A percentile compares a stretch with the other conserved stretches of the same genome.
Conservation (phyloP, 2,888 invertebrate species). For the Hoplodrina blanda region DNA sequence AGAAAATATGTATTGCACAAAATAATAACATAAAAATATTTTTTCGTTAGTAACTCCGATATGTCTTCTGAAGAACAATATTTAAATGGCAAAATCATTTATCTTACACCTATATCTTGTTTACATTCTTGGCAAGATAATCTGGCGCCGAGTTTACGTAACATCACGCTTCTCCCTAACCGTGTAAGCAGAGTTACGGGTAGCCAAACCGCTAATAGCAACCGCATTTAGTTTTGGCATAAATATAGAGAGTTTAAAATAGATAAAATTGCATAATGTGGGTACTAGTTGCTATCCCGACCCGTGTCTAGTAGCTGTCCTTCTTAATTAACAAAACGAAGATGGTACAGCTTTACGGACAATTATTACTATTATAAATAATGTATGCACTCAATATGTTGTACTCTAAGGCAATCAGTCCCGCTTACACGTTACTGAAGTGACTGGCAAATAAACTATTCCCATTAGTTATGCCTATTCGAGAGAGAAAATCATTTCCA, state of each 20-base stretch:
- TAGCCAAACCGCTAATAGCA: conserved; percentile 39
- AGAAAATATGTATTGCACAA: too few relatives aligned
- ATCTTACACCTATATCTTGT: conserved; percentile 44
- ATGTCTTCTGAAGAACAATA: conserved; percentile 10
- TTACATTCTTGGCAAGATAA: conserved; percentile 57
- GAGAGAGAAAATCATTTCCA: too few relatives aligned
- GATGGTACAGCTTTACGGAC: not conserved
- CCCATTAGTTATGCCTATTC: too few relatives aligned
- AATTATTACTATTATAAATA: too few relatives aligned
- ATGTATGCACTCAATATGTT: too few relatives aligned
- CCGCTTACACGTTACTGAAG: too few relatives aligned
- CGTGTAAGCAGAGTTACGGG: conserved; percentile 37
- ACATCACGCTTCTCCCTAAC: conserved; percentile 35
- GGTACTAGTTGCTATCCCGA: conserved; percentile 11
- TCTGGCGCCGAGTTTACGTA: conserved; percentile 54
- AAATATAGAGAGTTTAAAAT: conserved; percentile 45
- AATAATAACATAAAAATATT: not conserved
- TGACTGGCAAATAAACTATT: too few relatives aligned
- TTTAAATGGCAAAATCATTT: conserved; percentile 37
- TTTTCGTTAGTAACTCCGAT: not conserved
- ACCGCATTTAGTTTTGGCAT: conserved; percentile 47
- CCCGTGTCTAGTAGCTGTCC: too few relatives aligned
- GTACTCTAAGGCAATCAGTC: too few relatives aligned
- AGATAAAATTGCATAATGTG: conserved; percentile 46
- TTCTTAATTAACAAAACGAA: not conserved